Evolutionary conservation across 1,140 invertebrate species (phyloP).

Genomic region (Solenopsis invicta): DNA sequence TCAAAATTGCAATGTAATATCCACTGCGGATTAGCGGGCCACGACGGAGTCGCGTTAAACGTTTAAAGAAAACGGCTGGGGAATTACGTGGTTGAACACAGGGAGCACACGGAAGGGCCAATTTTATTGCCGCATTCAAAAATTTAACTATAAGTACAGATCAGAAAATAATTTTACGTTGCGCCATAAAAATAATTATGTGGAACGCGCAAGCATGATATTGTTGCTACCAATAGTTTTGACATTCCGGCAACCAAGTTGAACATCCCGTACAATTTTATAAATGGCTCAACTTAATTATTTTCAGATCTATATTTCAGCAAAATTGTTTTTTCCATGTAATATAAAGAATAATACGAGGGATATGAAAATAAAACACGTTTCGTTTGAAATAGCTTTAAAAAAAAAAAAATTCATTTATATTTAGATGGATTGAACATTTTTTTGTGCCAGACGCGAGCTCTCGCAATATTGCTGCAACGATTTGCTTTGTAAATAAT

Average conservation of each 20-base stretch:
- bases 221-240: too few species aligned
- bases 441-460: neutral
- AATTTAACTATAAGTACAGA: too few species aligned
- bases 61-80: neutral
- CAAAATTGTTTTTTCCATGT: too few species aligned
- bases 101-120: too few species aligned
- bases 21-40: slow-evolving; percentile 66
- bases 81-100: neutral
- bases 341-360: neutral
- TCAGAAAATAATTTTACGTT: too few species aligned
- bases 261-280: too few species aligned
- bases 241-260: too few species aligned
- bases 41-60: slow-evolving; percentile 63
- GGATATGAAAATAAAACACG: neutral
- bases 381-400: neutral
- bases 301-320: too few species aligned
- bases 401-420: neutral
- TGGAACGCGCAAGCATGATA: too few species aligned
- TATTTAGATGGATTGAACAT: neutral
- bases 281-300: too few species aligned
- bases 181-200: too few species aligned
- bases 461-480: neutral
- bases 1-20: slow-evolving; percentile 79
- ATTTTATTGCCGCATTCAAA: too few species aligned
- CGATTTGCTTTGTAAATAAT: slow-evolving; percentile 43